Percentiles rank a stretch among this genome's conserved stretches.
phyloP scores from a whole-genome alignment of 2,797 vertebrate species.

The Pteronotus mesoamericanus region DNA sequence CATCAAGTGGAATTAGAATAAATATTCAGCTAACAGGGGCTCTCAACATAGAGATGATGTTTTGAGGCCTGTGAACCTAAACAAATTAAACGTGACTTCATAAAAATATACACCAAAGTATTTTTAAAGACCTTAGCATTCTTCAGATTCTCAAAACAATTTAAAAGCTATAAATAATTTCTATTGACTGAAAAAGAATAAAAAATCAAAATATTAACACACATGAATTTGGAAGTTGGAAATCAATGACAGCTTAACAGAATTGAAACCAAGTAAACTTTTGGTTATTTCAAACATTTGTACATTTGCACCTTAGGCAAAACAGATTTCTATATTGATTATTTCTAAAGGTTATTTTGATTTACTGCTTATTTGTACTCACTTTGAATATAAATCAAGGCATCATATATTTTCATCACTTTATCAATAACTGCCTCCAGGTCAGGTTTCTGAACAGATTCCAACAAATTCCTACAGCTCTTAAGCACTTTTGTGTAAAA shows the following conservation, averaged over 20 bases:
- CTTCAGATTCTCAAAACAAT: constrained; percentile 38
- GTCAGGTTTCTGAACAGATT: constrained; percentile 74
- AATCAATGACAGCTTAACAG: constrained; percentile 8
- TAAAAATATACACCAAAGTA: not conserved
- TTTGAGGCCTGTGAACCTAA: not conserved
- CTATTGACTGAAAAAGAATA: not conserved
- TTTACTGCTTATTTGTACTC: constrained; percentile 64
- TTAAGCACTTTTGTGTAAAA: constrained; percentile 84
- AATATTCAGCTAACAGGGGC: not conserved
- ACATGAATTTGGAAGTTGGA: constrained; percentile 21
- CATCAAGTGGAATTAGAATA: not conserved
- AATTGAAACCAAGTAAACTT: constrained; percentile 7
- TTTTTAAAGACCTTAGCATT: not conserved
- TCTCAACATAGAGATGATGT: not conserved
- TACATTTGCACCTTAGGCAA: not conserved
- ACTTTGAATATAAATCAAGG: constrained; percentile 91
- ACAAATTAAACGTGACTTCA: constrained; percentile 30
- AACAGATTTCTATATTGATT: not conserved
- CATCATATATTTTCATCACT: constrained; percentile 88
- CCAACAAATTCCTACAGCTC: constrained; percentile 86
- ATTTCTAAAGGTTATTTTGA: not conserved
- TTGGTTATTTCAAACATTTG: not conserved
- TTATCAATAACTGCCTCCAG: constrained; percentile 82
- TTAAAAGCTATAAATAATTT: constrained; percentile 16
- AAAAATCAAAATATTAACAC: constrained; percentile 22